A percentile compares a stretch with the other conserved stretches of the same genome.
phyloP scores from a whole-genome alignment of 2,888 invertebrate species.

The Eristalinus aeneus region DNA sequence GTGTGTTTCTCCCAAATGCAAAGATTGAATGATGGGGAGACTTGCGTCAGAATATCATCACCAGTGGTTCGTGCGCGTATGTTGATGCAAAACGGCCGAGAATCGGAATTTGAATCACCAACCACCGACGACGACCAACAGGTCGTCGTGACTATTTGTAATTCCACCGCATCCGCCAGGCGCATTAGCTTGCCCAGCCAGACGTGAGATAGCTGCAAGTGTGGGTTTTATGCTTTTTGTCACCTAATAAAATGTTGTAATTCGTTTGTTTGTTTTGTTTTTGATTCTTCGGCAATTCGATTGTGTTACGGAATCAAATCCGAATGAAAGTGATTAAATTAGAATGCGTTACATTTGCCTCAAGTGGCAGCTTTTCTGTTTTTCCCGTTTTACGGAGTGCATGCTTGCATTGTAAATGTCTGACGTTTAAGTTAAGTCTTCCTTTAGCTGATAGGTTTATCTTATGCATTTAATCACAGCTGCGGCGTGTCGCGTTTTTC shows the following conservation, averaged over 20 bases:
- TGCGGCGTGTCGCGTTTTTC: too few species aligned
- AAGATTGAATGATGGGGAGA: background rate
- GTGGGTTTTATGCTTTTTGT: background rate
- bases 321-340: too few species aligned
- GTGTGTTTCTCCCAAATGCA: background rate
- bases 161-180: background rate
- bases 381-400: too few species aligned
- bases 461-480: too few species aligned
- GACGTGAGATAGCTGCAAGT: background rate
- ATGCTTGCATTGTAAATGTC: too few species aligned
- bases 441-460: too few species aligned
- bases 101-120: background rate
- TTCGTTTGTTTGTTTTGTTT: background rate
- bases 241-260: background rate
- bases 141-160: background rate
- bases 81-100: background rate
- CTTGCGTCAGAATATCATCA: background rate
- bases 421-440: too few species aligned
- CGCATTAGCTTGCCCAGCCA: background rate
- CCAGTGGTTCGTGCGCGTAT: background rate
- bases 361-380: too few species aligned
- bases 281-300: background rate
- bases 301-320: too few species aligned
- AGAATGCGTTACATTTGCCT: too few species aligned
- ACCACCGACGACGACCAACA: background rate